Conservation (phyloP, 2,888 invertebrate genomes). For the Dolomedes plantarius region DNA sequence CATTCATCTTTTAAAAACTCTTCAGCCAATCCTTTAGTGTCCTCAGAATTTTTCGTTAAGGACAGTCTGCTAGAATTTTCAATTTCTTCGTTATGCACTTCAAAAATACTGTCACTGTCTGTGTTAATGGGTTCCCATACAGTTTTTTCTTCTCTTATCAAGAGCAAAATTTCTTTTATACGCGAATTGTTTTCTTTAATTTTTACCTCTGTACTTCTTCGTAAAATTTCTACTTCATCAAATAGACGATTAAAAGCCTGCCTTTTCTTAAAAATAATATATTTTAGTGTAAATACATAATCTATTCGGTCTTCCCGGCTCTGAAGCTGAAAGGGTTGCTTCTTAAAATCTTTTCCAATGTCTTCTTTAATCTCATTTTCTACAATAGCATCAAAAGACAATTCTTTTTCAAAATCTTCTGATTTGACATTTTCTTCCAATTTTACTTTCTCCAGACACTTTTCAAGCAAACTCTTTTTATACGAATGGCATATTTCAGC, state of each 20-base stretch:
- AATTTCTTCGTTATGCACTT: slow-evolving; percentile 27
- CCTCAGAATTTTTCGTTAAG: background rate
- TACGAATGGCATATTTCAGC: background rate
- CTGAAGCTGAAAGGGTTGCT: slow-evolving; percentile 25
- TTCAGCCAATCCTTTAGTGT: slow-evolving; percentile 21
- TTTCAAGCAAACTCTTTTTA: slow-evolving; percentile 7
- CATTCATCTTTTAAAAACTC: slow-evolving; percentile 36
- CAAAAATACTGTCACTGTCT: background rate
- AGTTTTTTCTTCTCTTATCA: slow-evolving; percentile 11
- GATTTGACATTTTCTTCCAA: background rate
- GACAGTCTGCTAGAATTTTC: background rate
- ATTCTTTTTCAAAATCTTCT: background rate
- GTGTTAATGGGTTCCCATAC: slow-evolving; percentile 12
- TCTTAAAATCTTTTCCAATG: background rate
- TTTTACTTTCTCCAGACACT: background rate
- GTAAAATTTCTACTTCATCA: slow-evolving; percentile 9
- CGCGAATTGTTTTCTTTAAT: background rate
- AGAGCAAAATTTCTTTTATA: background rate
- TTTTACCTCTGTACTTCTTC: background rate
- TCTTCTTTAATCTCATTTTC: background rate
- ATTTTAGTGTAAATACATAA: slow-evolving; percentile 36
- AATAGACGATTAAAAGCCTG: slow-evolving; percentile 27
- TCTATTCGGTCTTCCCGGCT: slow-evolving; percentile 32
- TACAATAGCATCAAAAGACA: background rate
- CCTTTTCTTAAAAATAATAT: slow-evolving; percentile 34